A percentile compares a stretch with the other conserved stretches of the same genome.
Conservation (phyloP, 2,113 vertebrate species). For the Ammospiza nelsoni region DNA sequence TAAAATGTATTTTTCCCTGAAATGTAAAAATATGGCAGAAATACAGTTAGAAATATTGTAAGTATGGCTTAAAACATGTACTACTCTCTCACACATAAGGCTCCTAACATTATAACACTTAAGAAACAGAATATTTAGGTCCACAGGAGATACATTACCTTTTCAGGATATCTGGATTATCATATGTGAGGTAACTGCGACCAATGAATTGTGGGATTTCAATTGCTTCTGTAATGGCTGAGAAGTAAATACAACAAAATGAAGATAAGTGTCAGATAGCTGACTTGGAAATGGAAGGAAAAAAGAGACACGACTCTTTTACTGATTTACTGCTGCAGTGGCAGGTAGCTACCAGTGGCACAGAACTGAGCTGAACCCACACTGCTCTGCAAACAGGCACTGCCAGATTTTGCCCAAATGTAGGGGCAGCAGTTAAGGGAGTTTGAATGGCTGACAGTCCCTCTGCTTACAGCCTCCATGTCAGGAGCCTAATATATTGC, state of each 20-base stretch:
- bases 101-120: neutral
- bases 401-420: neutral
- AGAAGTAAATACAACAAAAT: slow-evolving; percentile 14
- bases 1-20: neutral
- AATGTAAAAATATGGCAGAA: neutral
- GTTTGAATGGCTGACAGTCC: neutral
- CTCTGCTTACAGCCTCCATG: neutral
- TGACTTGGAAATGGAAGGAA: neutral
- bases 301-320: neutral
- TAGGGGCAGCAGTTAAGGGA: neutral
- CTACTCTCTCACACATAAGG: neutral
- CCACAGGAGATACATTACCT: slow-evolving; percentile 73
- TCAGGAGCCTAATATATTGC: neutral
- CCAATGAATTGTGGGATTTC: slow-evolving; percentile 98
- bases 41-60: neutral
- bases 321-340: neutral
- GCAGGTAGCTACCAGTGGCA: neutral
- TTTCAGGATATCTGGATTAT: slow-evolving; percentile 90
- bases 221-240: slow-evolving; percentile 91
- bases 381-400: neutral
- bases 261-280: neutral
- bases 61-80: neutral
- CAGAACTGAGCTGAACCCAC: neutral
- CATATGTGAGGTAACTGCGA: slow-evolving; percentile 92
- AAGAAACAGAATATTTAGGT: neutral